Percentiles rank a stretch among this genome's conserved stretches.
Conservation (phyloP, 1,140 invertebrate genomes). For the Paramacrobiotus metropolitanus region DNA sequence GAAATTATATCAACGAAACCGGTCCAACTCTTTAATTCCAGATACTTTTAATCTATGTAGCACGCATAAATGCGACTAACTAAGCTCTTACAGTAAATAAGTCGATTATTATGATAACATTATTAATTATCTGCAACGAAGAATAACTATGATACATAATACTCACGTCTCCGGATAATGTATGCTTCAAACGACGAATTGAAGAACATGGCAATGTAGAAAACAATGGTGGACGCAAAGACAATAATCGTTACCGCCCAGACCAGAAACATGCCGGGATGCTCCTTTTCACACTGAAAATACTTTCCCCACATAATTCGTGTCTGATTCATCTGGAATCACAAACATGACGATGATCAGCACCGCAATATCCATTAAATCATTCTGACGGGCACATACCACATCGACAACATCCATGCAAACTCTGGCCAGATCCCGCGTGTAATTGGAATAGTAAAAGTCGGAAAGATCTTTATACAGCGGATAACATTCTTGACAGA, state of each 20-base stretch:
- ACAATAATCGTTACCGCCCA: neutral
- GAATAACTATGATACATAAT: too few species aligned
- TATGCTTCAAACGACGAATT: neutral
- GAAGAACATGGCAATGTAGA: constrained; percentile 3
- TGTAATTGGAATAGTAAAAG: neutral
- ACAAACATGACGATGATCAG: neutral
- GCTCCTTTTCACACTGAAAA: neutral
- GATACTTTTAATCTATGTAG: too few species aligned
- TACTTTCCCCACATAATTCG: neutral
- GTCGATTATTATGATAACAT: too few species aligned
- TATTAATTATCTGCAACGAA: too few species aligned
- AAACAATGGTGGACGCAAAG: neutral
- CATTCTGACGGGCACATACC: neutral
- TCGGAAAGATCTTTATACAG: neutral
- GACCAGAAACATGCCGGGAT: neutral
- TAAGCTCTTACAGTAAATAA: too few species aligned
- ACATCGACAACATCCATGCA: constrained; percentile 3
- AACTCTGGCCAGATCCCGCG: neutral
- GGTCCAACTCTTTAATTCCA: too few species aligned
- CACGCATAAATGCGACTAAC: too few species aligned
- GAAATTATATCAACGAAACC: too few species aligned
- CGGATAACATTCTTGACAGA: neutral
- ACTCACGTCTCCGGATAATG: neutral
- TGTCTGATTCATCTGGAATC: constrained; percentile 1
- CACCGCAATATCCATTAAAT: neutral